These are phyloP conservation scores for Rostratula benghalensis DNA, from an alignment of 2,113 vertebrate genomes.

Conservation along the genomic window DNA sequence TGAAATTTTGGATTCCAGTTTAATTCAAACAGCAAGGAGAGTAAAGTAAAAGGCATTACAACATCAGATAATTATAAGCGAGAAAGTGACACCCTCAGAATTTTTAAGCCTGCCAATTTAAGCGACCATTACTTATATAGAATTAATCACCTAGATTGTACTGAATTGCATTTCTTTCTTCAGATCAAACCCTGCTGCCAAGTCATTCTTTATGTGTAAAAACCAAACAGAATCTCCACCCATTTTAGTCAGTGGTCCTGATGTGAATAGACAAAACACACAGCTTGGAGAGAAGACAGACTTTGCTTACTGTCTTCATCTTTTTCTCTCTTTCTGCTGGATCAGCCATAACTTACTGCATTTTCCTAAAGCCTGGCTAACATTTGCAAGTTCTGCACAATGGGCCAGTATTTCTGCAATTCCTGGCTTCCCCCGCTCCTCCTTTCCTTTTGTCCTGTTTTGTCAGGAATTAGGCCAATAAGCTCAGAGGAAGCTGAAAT, in stretches of 20 bases:
- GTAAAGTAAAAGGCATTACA: not conserved
- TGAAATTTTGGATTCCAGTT: not conserved
- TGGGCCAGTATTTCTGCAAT: not conserved
- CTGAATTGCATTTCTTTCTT: not conserved
- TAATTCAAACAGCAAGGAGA: not conserved
- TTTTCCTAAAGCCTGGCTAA: conserved; percentile 22
- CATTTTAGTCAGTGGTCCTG: not conserved
- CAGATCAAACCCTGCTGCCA: not conserved
- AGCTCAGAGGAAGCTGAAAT: not conserved
- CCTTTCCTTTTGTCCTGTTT: not conserved
- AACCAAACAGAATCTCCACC: not conserved
- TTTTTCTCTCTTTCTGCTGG: conserved; percentile 12
- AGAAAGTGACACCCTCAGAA: not conserved
- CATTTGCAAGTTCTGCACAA: not conserved
- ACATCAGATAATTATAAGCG: not conserved
- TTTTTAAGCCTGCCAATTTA: not conserved
- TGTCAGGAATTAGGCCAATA: not conserved
- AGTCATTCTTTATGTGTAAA: not conserved
- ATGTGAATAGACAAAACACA: not conserved
- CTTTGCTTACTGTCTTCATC: not conserved
- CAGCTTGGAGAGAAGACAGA: not conserved
- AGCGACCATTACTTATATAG: not conserved
- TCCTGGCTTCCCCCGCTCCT: not conserved
- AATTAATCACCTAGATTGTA: not conserved
- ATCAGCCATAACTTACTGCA: conserved; percentile 1